Percentiles rank a stretch among this genome's conserved stretches.
phyloP scores from a whole-genome alignment of 2,888 invertebrate species.

The Clistopyga incitator region DNA sequence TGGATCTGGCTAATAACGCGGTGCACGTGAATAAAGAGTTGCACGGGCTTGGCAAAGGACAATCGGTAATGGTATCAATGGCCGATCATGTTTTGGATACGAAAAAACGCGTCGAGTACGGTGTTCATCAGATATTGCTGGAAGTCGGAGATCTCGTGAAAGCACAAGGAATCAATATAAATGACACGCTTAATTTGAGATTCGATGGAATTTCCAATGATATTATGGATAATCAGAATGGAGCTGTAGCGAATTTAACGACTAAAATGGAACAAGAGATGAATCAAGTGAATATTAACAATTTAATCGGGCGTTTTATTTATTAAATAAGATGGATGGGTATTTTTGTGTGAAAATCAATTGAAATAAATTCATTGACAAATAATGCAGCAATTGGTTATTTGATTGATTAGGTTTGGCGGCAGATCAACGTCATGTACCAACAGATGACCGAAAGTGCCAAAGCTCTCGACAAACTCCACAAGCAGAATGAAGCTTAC shows the following conservation, averaged over 20 bases:
- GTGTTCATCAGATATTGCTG: conserved; percentile 91
- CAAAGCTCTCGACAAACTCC: conserved; percentile 90
- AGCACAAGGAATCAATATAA: conserved; percentile 88
- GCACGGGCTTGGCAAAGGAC: conserved; percentile 89
- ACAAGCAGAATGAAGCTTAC: conserved; percentile 91
- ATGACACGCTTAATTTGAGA: conserved; percentile 88
- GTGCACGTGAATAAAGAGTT: conserved; percentile 78
- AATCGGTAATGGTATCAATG: conserved; percentile 92
- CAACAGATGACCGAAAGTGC: conserved; percentile 92
- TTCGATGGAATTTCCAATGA: conserved; percentile 90
- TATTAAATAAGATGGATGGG: too few species aligned
- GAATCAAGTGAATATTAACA: conserved; percentile 86
- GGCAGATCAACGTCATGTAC: conserved; percentile 95
- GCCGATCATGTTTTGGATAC: conserved; percentile 94
- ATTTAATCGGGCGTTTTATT: too few species aligned
- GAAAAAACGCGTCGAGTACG: conserved; percentile 93
- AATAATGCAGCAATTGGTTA: too few species aligned
- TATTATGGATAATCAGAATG: conserved; percentile 90
- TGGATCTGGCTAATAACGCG: conserved; percentile 77
- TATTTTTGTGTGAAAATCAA: too few species aligned
- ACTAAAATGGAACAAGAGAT: conserved; percentile 92
- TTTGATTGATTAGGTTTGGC: conserved; percentile 88
- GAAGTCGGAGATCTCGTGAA: conserved; percentile 90
- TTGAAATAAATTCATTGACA: too few species aligned
- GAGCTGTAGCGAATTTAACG: conserved; percentile 90